Conservation (phyloP, 2,888 invertebrate species). For the Luperina testacea region DNA sequence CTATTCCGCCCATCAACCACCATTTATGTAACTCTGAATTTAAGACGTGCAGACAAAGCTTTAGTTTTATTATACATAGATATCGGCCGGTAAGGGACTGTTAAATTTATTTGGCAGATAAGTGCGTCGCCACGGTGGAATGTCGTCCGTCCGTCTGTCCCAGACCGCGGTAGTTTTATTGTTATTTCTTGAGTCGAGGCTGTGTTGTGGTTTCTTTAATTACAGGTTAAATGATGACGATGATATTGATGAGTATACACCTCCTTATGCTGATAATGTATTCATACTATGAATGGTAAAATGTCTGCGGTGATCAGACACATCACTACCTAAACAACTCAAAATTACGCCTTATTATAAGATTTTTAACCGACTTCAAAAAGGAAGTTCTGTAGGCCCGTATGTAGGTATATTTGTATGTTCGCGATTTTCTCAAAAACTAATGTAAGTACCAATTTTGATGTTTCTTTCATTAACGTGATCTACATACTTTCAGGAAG, state of each 20-base stretch:
- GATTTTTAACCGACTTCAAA: too few species aligned
- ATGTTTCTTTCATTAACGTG: too few species aligned
- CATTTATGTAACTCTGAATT: conserved; percentile 26
- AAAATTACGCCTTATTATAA: too few species aligned
- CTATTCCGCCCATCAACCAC: neutral
- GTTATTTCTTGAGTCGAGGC: conserved; percentile 8
- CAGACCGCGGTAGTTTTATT: conserved; percentile 51
- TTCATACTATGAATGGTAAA: too few species aligned
- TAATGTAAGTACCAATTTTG: too few species aligned
- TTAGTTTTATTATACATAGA: conserved; percentile 60
- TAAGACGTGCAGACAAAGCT: conserved; percentile 35
- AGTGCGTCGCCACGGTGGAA: conserved; percentile 75
- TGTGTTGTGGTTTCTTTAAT: conserved; percentile 36
- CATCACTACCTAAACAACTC: too few species aligned
- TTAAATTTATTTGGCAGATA: conserved; percentile 78
- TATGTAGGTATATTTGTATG: too few species aligned
- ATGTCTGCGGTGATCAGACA: too few species aligned
- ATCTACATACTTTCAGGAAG: too few species aligned
- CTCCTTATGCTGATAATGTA: neutral
- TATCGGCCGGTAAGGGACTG: conserved; percentile 50
- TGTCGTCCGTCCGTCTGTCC: conserved; percentile 68
- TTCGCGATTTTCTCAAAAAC: too few species aligned
- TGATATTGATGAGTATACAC: too few species aligned
- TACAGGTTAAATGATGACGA: neutral
- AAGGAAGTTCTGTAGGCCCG: too few species aligned